Percentiles rank a stretch among this genome's conserved stretches.
phyloP scores from a whole-genome alignment of 2,113 vertebrate species.

The Brachirus orientalis region DNA sequence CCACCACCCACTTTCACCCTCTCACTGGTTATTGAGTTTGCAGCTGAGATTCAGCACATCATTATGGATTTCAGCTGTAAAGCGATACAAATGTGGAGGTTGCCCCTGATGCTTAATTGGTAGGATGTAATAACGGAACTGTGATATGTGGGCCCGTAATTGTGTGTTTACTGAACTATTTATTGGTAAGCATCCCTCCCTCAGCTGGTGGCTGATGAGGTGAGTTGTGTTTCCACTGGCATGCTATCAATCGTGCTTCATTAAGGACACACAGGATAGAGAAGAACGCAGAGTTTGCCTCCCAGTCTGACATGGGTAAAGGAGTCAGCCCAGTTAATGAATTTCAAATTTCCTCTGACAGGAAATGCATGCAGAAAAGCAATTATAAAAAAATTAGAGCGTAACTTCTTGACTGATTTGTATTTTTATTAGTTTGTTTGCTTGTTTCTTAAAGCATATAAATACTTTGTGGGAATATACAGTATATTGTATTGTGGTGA shows the following conservation, averaged over 20 bases:
- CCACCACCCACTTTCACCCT: conserved; percentile 34
- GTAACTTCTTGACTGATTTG: conserved; percentile 30
- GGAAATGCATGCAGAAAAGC: conserved; percentile 27
- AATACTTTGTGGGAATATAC: too few relatives aligned
- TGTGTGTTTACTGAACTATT: conserved; percentile 79
- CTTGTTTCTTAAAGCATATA: neutral
- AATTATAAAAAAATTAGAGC: conserved; percentile 18
- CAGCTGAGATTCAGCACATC: conserved; percentile 55
- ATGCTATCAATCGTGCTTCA: conserved; percentile 76
- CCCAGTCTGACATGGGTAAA: conserved; percentile 54
- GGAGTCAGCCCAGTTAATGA: conserved; percentile 55
- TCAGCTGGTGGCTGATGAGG: conserved; percentile 71
- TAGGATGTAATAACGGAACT: conserved; percentile 73
- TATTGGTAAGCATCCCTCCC: conserved; percentile 69
- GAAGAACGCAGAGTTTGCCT: conserved; percentile 50
- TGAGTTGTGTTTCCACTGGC: conserved; percentile 62
- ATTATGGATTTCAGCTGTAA: conserved; percentile 72
- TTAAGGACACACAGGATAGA: conserved; percentile 60
- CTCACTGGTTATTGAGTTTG: conserved; percentile 57
- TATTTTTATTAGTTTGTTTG: neutral
- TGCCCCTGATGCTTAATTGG: conserved; percentile 73
- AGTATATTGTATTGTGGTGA: too few relatives aligned
- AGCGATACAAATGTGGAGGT: conserved; percentile 68
- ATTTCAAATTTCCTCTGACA: conserved; percentile 57
- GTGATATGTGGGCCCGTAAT: conserved; percentile 75